These are phyloP conservation scores for Streptopelia turtur DNA, from an alignment of 2,797 vertebrate genomes.

Conservation along the genomic window DNA sequence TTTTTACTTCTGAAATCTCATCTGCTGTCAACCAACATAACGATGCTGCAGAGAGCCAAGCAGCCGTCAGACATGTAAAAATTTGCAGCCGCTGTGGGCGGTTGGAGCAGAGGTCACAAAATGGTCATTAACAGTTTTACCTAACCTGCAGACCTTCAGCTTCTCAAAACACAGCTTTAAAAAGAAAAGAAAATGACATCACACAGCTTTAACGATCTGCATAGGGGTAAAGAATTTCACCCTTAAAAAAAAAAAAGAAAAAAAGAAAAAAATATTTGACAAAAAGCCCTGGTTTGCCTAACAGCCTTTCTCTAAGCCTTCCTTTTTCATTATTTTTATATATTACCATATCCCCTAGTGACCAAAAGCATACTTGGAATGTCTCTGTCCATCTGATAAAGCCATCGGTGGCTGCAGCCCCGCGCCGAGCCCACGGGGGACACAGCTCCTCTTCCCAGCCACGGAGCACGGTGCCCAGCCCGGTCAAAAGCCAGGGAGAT, in stretches of 20 bases:
- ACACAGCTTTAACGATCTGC: neutral
- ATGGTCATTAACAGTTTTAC: slow-evolving; percentile 5
- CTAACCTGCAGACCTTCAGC: neutral
- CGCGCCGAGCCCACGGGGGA: accelerated
- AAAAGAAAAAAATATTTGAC: neutral
- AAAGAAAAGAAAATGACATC: slow-evolving; percentile 26
- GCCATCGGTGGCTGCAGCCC: slow-evolving; percentile 53
- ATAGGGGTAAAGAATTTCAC: neutral
- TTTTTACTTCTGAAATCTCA: slow-evolving; percentile 28
- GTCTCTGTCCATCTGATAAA: slow-evolving; percentile 75
- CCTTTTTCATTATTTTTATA: slow-evolving; percentile 53
- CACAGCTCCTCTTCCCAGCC: slow-evolving; percentile 13
- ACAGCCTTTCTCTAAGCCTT: slow-evolving; percentile 40
- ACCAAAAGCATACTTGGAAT: slow-evolving; percentile 71
- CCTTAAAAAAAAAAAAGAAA: neutral
- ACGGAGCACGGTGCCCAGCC: neutral
- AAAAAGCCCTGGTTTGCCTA: neutral
- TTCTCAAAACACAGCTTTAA: neutral
- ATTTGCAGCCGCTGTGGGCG: neutral
- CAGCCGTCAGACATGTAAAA: neutral
- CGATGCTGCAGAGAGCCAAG: neutral
- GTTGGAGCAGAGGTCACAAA: slow-evolving; percentile 35
- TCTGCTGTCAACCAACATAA: neutral
- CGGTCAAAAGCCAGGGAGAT: slow-evolving; percentile 2
- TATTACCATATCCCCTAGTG: slow-evolving; percentile 60